These are phyloP conservation scores for Caenorhabditis inopinata DNA, from an alignment of 1,140 invertebrate genomes.

Conservation along the genomic window DNA sequence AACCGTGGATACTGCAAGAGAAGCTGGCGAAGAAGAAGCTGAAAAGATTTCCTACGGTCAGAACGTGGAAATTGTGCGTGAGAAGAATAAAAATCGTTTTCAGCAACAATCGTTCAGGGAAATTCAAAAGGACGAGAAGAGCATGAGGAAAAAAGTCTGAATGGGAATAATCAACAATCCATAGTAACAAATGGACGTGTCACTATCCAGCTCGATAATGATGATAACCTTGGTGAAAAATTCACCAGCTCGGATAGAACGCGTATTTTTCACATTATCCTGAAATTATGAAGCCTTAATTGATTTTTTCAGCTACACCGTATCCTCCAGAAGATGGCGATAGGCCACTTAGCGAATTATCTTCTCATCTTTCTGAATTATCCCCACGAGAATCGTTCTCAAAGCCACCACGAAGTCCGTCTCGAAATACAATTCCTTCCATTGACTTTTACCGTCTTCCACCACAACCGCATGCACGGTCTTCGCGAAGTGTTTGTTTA, in stretches of 20 bases:
- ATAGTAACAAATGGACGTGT: not conserved
- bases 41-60: not conserved
- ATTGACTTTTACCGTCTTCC: not conserved
- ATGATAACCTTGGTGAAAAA: not conserved
- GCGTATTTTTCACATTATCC: not conserved
- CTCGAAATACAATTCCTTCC: not conserved
- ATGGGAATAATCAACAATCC: not conserved
- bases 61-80: not conserved
- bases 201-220: not conserved
- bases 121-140: not conserved
- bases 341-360: not conserved
- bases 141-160: not conserved
- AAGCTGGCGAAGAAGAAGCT: not conserved
- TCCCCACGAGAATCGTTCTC: not conserved
- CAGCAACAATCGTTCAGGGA: not conserved
- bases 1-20: not conserved
- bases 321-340: not conserved
- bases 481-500: not conserved
- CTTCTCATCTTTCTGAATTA: not conserved
- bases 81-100: not conserved
- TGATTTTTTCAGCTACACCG: not conserved
- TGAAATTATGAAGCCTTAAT: not conserved
- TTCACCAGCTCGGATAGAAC: constrained; percentile 3
- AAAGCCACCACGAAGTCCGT: not conserved
- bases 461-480: not conserved